phyloP scores from a whole-genome alignment of 2,113 vertebrate species.

The Dicentrarchus labrax region DNA sequence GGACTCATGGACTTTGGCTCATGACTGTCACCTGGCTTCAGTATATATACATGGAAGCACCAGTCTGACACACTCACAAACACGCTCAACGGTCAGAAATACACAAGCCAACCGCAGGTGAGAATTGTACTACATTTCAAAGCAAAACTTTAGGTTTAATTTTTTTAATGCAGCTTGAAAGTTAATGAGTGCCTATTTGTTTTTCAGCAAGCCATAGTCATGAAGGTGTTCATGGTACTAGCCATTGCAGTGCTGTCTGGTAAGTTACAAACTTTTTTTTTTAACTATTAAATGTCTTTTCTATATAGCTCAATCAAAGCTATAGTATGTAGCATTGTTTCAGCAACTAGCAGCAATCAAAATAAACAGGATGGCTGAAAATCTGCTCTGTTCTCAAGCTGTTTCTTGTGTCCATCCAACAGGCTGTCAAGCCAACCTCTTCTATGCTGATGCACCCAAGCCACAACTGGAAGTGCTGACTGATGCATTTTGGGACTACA shows the following conservation, averaged over 20 bases:
- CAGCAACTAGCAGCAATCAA: background rate
- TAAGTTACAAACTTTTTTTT: conserved; percentile 52
- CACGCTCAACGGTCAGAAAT: conserved; percentile 30
- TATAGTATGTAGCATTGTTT: background rate
- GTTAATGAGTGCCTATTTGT: conserved; percentile 12
- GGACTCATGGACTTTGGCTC: conserved; percentile 80
- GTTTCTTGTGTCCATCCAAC: background rate
- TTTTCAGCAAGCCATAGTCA: conserved; percentile 61
- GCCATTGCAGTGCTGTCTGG: conserved; percentile 77
- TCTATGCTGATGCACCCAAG: conserved; percentile 83
- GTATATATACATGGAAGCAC: conserved; percentile 70
- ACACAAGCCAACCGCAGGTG: conserved; percentile 63
- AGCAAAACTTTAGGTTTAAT: background rate
- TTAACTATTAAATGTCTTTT: background rate
- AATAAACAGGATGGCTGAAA: background rate
- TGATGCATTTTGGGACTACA: conserved; percentile 86
- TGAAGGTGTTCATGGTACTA: conserved; percentile 78
- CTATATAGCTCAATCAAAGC: background rate
- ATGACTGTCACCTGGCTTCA: conserved; percentile 54
- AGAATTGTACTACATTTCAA: conserved; percentile 34
- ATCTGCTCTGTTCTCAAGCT: background rate
- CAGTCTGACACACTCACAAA: conserved; percentile 40
- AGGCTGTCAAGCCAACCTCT: conserved; percentile 85
- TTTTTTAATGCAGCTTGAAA: background rate
- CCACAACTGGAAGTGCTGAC: conserved; percentile 83